Percentiles rank a stretch among this genome's conserved stretches.
These are phyloP conservation scores for Neosilurus hyrtlii DNA, from an alignment of 2,797 vertebrate genomes.

Conservation along the genomic window DNA sequence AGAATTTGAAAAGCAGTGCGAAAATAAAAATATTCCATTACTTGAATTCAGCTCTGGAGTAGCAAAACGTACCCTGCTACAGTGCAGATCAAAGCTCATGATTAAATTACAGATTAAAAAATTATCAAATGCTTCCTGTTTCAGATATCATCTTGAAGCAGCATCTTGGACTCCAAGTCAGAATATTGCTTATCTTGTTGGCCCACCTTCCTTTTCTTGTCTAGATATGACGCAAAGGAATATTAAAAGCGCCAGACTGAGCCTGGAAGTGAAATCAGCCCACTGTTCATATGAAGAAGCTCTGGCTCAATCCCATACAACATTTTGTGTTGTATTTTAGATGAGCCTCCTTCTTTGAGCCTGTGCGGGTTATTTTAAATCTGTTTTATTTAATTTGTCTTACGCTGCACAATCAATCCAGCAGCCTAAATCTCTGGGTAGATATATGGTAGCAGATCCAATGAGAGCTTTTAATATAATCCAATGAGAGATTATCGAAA, in stretches of 20 bases:
- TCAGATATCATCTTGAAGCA: constrained; percentile 67
- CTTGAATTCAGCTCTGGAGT: constrained; percentile 61
- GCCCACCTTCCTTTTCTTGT: constrained; percentile 56
- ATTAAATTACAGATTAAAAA: constrained; percentile 75
- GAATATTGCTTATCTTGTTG: constrained; percentile 64
- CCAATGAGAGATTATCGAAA: constrained; percentile 34
- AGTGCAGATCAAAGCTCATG: constrained; percentile 71
- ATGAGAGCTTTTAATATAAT: no score
- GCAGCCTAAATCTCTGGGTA: constrained; percentile 28
- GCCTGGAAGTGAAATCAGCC: constrained; percentile 1
- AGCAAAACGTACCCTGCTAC: constrained; percentile 64
- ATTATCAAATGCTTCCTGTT: constrained; percentile 64
- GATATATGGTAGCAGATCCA: constrained; percentile 30
- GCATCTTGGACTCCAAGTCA: constrained; percentile 63
- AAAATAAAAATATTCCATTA: constrained; percentile 80
- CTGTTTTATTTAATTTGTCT: constrained; percentile 33
- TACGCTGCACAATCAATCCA: constrained; percentile 28
- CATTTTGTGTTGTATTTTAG: background rate
- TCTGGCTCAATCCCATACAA: constrained; percentile 37
- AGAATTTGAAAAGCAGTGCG: constrained; percentile 58
- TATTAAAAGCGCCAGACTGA: constrained; percentile 41
- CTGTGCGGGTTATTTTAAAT: constrained; percentile 26
- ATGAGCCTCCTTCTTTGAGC: background rate
- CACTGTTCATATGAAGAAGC: constrained; percentile 34
- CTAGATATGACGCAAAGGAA: constrained; percentile 52